phyloP scores from a whole-genome alignment of 1,140 invertebrate genomes.

The Diuraphis noxia region DNA sequence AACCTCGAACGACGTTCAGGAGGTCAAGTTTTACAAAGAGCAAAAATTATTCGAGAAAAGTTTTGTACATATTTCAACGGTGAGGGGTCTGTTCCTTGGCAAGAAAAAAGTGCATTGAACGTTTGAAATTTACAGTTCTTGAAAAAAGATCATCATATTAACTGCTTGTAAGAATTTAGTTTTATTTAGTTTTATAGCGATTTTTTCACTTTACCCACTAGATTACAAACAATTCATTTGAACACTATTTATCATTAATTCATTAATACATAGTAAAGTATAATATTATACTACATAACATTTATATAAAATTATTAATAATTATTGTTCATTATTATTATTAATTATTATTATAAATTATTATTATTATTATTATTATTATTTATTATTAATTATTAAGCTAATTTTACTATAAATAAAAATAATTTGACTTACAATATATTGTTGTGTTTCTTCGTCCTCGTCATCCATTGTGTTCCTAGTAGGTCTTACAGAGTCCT shows the following conservation, averaged over 20 bases:
- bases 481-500: conserved; percentile 55
- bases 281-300: too few relatives aligned
- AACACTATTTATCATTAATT: too few relatives aligned
- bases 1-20: conserved; percentile 31
- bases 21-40: conserved; percentile 39
- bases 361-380: too few relatives aligned
- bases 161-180: too few relatives aligned
- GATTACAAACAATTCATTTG: too few relatives aligned
- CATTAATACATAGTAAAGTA: too few relatives aligned
- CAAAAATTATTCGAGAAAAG: conserved; percentile 43
- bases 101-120: conserved; percentile 33
- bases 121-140: conserved; percentile 26
- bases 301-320: too few relatives aligned
- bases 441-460: conserved; percentile 54
- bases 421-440: conserved; percentile 7
- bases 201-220: too few relatives aligned
- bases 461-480: conserved; percentile 55
- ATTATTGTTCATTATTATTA: too few relatives aligned
- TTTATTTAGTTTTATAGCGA: too few relatives aligned
- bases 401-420: conserved; percentile 28
- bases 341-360: too few relatives aligned
- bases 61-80: conserved; percentile 42
- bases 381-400: background rate
- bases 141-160: background rate
- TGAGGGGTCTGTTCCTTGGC: conserved; percentile 42